Evolutionary conservation across 1,140 invertebrate species (phyloP).

Genomic region (Archegozetes longisetosus): DNA sequence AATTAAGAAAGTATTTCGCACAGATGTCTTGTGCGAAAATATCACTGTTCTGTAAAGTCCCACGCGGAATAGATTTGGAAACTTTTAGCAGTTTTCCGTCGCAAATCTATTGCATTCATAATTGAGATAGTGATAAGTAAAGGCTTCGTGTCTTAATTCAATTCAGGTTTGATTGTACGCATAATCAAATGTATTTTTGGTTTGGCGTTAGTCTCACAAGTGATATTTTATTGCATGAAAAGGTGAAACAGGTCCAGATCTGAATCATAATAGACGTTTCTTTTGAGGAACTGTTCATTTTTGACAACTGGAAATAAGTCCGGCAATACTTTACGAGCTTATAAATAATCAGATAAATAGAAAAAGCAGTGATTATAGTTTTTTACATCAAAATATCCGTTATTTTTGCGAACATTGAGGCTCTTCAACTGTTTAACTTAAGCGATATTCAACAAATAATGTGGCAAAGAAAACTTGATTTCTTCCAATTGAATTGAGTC

Average conservation of each 20-base stretch:
- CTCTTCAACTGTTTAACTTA: constrained; percentile 36
- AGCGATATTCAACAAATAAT: constrained; percentile 42
- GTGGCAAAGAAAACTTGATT: constrained; percentile 65
- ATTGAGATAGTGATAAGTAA: background rate
- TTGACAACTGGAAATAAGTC: constrained; percentile 40
- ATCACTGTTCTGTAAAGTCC: no score
- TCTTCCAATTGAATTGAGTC: constrained; percentile 65
- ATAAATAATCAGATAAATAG: constrained; percentile 60
- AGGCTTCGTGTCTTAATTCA: constrained; percentile 31
- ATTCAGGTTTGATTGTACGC: constrained; percentile 48
- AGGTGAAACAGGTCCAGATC: constrained; percentile 40
- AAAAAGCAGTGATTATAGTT: constrained; percentile 57
- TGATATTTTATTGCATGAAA: constrained; percentile 35
- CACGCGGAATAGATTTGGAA: no score
- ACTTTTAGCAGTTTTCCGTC: constrained; percentile 1
- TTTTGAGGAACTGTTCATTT: constrained; percentile 42
- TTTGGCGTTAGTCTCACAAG: background rate
- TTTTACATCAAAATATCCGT: constrained; percentile 58
- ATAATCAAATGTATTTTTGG: constrained; percentile 44
- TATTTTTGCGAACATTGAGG: constrained; percentile 54
- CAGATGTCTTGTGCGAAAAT: no score
- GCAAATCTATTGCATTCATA: constrained; percentile 1
- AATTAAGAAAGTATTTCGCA: no score
- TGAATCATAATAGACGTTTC: constrained; percentile 15
- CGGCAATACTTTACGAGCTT: constrained; percentile 42